These are phyloP conservation scores for Anagyrus pseudococci DNA, from an alignment of 2,888 invertebrate genomes.

Conservation along the genomic window DNA sequence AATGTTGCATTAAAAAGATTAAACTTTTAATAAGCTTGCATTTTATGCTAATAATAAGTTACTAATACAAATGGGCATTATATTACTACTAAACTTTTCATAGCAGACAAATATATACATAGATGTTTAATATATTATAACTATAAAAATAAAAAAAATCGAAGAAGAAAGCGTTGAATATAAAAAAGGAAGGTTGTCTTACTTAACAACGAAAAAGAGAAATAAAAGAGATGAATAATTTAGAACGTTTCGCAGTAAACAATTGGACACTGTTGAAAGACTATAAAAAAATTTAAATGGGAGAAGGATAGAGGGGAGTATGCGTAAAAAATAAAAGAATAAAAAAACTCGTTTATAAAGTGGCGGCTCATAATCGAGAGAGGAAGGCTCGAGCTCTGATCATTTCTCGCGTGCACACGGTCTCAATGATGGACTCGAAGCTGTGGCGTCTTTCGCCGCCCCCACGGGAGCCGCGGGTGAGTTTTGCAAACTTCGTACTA, in stretches of 20 bases:
- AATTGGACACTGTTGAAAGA: slow-evolving; percentile 15
- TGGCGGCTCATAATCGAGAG: slow-evolving; percentile 41
- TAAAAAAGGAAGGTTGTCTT: not conserved
- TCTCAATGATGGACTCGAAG: slow-evolving; percentile 15
- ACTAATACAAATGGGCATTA: slow-evolving; percentile 25
- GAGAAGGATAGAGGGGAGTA: slow-evolving; percentile 59
- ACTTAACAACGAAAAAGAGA: slow-evolving; percentile 1
- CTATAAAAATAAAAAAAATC: slow-evolving; percentile 10
- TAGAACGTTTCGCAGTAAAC: slow-evolving; percentile 38
- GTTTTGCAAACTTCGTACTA: slow-evolving; percentile 58
- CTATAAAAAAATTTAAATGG: slow-evolving; percentile 44
- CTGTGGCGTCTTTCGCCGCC: slow-evolving; percentile 11
- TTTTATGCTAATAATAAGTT: slow-evolving; percentile 20
- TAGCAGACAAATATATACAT: not conserved
- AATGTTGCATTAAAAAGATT: not conserved
- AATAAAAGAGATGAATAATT: slow-evolving; percentile 16
- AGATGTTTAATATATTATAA: not conserved
- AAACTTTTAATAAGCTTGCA: slow-evolving; percentile 4
- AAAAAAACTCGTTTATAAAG: slow-evolving; percentile 32
- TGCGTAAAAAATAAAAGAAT: slow-evolving; percentile 41
- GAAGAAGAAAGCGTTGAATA: slow-evolving; percentile 29
- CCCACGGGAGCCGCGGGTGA: slow-evolving; percentile 48
- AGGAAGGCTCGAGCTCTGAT: slow-evolving; percentile 49
- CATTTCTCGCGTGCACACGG: slow-evolving; percentile 42
- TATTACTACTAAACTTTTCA: not conserved